Evolutionary conservation across 2,888 invertebrate genomes (phyloP).

Genomic region (Mycalesis mineus): DNA sequence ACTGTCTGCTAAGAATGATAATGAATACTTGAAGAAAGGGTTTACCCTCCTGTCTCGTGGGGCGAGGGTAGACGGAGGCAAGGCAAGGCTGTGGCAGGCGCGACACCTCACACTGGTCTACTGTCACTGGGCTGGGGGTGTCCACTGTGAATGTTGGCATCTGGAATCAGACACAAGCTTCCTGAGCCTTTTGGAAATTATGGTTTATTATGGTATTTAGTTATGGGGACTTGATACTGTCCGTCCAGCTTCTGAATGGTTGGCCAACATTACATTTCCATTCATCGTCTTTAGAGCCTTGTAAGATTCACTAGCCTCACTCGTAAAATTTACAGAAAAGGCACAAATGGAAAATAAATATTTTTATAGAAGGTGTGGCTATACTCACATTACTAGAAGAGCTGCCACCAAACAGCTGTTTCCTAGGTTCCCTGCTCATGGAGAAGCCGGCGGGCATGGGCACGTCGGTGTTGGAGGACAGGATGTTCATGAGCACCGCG

Average conservation of each 20-base stretch:
- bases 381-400: conserved; percentile 47
- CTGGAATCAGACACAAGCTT: conserved; percentile 33
- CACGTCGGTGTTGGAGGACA: conserved; percentile 82
- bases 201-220: no score
- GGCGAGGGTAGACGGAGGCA: conserved; percentile 34
- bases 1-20: no score
- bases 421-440: conserved; percentile 67
- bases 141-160: conserved; percentile 67
- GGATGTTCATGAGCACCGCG: conserved; percentile 89
- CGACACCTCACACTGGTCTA: conserved; percentile 47
- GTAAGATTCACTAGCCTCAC: no score
- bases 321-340: no score
- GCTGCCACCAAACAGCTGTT: conserved; percentile 56
- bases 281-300: no score
- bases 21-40: background rate
- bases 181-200: no score
- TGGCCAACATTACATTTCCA: no score
- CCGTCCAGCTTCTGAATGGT: no score
- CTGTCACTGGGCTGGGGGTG: conserved; percentile 61
- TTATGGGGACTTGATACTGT: no score
- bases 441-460: conserved; percentile 87
- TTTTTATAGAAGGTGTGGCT: no score
- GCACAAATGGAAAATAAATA: no score
- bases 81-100: conserved; percentile 33
- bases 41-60: conserved; percentile 42